Evolutionary conservation across 2,797 vertebrate genomes (phyloP).

Genomic region (Gymnoscopelus braueri): DNA sequence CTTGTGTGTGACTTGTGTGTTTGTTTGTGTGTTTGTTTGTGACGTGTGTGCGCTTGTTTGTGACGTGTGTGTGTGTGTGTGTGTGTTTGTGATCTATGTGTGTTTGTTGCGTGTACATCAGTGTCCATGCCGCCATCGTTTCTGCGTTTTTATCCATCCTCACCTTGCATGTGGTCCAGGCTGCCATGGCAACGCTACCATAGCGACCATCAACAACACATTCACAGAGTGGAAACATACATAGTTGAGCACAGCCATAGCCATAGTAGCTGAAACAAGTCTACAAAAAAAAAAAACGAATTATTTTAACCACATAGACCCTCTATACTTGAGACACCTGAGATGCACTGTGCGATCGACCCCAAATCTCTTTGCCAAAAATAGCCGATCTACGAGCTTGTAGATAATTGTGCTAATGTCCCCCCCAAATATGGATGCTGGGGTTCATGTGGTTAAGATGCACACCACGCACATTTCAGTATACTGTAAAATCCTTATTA

Average conservation of each 20-base stretch:
- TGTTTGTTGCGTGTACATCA: constrained; percentile 54
- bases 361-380: not conserved
- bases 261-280: constrained; percentile 42
- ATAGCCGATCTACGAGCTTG: not conserved
- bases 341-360: too few relatives aligned
- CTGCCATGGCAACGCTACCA: constrained; percentile 57
- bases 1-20: constrained; percentile 2
- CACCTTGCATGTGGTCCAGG: constrained; percentile 75
- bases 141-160: constrained; percentile 62
- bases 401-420: not conserved
- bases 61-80: constrained; percentile 11
- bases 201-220: constrained; percentile 65
- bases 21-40: not conserved
- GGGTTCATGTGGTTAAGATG: too few relatives aligned
- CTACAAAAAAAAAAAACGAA: constrained; percentile 10
- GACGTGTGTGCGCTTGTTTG: constrained; percentile 5
- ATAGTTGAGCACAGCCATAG: constrained; percentile 14
- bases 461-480: too few relatives aligned
- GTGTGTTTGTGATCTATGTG: constrained; percentile 49
- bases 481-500: too few relatives aligned
- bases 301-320: constrained; percentile 27
- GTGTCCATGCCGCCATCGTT: constrained; percentile 57
- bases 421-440: too few relatives aligned
- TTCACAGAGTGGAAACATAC: constrained; percentile 35
- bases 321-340: too few relatives aligned